These are phyloP conservation scores for Aplocera efformata DNA, from an alignment of 2,888 invertebrate species.

Conservation along the genomic window DNA sequence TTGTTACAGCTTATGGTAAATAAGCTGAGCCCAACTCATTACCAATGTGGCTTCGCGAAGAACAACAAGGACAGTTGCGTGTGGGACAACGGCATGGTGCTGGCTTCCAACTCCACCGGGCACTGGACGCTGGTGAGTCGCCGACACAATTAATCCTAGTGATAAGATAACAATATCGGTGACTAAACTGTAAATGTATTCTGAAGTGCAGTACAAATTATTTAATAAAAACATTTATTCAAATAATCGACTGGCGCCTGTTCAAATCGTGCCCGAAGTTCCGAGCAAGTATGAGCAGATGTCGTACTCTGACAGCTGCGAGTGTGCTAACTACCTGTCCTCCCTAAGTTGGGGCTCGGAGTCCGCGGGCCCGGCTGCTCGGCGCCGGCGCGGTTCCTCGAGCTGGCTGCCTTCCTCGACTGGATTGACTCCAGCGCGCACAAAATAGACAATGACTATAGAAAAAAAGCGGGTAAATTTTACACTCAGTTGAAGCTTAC, in stretches of 20 bases:
- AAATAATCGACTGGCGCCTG: too few relatives aligned
- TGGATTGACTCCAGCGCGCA: conserved; percentile 43
- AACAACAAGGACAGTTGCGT: conserved; percentile 40
- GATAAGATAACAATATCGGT: too few relatives aligned
- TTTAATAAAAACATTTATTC: too few relatives aligned
- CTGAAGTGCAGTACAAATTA: too few relatives aligned
- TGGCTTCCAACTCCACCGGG: conserved; percentile 48
- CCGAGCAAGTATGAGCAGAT: too few relatives aligned
- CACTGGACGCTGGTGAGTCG: conserved; percentile 47
- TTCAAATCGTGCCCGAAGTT: too few relatives aligned
- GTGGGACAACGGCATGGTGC: conserved; percentile 58
- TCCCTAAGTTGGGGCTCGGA: conserved; percentile 57
- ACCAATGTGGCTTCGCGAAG: conserved; percentile 41
- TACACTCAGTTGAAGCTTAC: too few relatives aligned
- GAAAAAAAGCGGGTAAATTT: conserved; percentile 8
- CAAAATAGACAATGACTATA: conserved; percentile 10
- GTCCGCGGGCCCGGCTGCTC: conserved; percentile 52
- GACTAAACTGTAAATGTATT: too few relatives aligned
- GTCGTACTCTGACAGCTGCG: too few relatives aligned
- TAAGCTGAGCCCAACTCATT: conserved; percentile 21
- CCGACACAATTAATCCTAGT: too few relatives aligned
- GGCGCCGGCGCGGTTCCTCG: conserved; percentile 47
- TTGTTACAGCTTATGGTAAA: conserved; percentile 27
- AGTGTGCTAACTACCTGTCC: too few relatives aligned
- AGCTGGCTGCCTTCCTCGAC: conserved; percentile 35